These are phyloP conservation scores for Neoscelio sp. DNA, from an alignment of 2,888 invertebrate species.

Conservation along the genomic window DNA sequence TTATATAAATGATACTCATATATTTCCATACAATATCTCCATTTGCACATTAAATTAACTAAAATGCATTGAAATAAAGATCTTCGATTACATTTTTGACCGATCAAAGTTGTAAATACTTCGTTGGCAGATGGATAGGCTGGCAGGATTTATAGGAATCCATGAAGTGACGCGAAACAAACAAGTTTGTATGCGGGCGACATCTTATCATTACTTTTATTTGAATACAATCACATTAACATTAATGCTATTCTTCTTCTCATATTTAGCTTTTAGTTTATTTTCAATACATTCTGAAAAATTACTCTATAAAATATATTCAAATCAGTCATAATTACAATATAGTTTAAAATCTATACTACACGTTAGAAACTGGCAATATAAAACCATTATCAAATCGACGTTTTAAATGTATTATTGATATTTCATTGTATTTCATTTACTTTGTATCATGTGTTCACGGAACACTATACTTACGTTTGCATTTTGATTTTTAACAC, in stretches of 20 bases:
- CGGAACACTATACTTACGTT: not conserved
- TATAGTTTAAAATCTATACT: too few relatives aligned
- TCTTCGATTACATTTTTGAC: not conserved
- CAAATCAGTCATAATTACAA: constrained; percentile 12
- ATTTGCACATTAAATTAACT: not conserved
- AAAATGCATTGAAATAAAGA: not conserved
- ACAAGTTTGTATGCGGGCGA: constrained; percentile 28
- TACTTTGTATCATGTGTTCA: constrained; percentile 1
- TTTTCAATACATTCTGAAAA: too few relatives aligned
- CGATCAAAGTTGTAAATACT: constrained; percentile 19
- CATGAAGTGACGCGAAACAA: constrained; percentile 10
- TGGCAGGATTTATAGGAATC: constrained; percentile 33
- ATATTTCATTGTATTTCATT: not conserved
- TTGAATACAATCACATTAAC: too few relatives aligned
- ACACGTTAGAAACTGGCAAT: constrained; percentile 23
- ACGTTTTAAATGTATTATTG: constrained; percentile 25
- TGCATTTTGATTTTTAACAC: constrained; percentile 1
- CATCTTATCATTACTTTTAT: too few relatives aligned
- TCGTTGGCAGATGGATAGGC: constrained; percentile 41
- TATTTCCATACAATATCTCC: constrained; percentile 6
- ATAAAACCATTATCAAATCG: constrained; percentile 7
- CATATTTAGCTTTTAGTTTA: too few relatives aligned
- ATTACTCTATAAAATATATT: constrained; percentile 46
- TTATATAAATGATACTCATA: too few relatives aligned
- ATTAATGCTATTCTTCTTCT: too few relatives aligned